Percentiles rank a stretch among this genome's conserved stretches.
phyloP scores from a whole-genome alignment of 2,113 vertebrate species.

The Esox niger region DNA sequence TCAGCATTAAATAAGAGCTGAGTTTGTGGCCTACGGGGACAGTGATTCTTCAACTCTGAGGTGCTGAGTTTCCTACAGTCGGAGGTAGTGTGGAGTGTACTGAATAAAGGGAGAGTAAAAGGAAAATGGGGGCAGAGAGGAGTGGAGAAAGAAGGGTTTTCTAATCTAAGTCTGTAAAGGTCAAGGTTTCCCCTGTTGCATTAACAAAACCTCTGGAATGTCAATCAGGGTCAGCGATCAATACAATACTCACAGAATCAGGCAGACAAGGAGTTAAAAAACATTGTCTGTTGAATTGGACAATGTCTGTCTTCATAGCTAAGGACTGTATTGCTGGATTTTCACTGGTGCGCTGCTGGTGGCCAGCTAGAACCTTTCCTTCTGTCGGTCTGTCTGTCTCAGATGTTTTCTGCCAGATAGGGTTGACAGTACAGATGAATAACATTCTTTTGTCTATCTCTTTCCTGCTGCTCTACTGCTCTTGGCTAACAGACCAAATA shows the following conservation, averaged over 20 bases:
- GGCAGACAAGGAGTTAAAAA: conserved; percentile 20
- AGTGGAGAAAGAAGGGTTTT: background rate
- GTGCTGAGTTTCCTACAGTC: conserved; percentile 33
- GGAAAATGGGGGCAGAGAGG: conserved; percentile 44
- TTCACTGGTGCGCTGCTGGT: background rate
- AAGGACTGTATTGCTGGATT: no score
- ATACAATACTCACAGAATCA: conserved; percentile 44
- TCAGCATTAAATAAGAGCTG: conserved; percentile 55
- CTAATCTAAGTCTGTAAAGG: no score
- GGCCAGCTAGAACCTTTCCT: background rate
- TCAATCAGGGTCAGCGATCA: conserved; percentile 55
- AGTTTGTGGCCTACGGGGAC: conserved; percentile 53
- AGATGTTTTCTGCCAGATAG: conserved; percentile 7
- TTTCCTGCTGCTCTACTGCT: conserved; percentile 7
- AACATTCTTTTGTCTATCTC: conserved; percentile 1
- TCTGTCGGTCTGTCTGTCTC: conserved; percentile 13
- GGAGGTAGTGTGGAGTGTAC: background rate
- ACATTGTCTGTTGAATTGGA: background rate
- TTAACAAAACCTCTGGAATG: conserved; percentile 45
- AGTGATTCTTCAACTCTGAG: conserved; percentile 61
- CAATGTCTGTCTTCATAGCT: conserved; percentile 12
- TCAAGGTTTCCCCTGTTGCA: conserved; percentile 65
- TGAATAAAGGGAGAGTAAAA: background rate
- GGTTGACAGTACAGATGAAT: no score
- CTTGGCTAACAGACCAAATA: conserved; percentile 45